Conservation (phyloP, 2,113 vertebrate species). For the Protobothrops mucrosquamatus region DNA sequence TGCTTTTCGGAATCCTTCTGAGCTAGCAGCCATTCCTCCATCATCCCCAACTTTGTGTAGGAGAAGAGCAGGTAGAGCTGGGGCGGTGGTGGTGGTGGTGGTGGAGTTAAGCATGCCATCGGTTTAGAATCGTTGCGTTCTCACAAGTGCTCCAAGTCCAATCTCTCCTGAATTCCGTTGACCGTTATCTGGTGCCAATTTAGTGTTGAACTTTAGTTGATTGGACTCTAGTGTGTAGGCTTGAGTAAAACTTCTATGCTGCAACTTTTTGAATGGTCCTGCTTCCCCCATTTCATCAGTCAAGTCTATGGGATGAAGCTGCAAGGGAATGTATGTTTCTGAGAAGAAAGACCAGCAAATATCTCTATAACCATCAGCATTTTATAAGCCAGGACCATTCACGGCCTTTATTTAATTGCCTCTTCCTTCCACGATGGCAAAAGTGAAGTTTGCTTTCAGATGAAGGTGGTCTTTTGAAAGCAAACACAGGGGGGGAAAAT, state of each 20-base stretch:
- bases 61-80: too few species aligned
- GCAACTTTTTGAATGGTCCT: too few species aligned
- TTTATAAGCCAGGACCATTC: not conserved
- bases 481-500: not conserved
- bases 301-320: not conserved
- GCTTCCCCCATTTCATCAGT: not conserved
- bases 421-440: not conserved
- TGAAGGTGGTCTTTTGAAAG: not conserved
- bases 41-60: not conserved
- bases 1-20: not conserved
- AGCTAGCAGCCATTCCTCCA: not conserved
- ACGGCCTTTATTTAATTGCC: not conserved
- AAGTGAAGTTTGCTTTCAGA: not conserved
- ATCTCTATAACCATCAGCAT: not conserved
- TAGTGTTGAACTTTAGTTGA: too few species aligned
- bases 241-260: too few species aligned
- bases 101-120: too few species aligned
- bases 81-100: too few species aligned
- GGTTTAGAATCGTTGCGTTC: too few species aligned
- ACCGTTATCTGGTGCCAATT: too few species aligned
- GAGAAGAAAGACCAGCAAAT: not conserved
- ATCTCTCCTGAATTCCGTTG: too few species aligned
- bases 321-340: not conserved
- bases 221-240: too few species aligned
- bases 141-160: too few species aligned